Evolutionary conservation across 2,888 invertebrate species (phyloP), one percentile per base, ranked within the genome.

Genomic region (Morpho deidamia): DNA sequence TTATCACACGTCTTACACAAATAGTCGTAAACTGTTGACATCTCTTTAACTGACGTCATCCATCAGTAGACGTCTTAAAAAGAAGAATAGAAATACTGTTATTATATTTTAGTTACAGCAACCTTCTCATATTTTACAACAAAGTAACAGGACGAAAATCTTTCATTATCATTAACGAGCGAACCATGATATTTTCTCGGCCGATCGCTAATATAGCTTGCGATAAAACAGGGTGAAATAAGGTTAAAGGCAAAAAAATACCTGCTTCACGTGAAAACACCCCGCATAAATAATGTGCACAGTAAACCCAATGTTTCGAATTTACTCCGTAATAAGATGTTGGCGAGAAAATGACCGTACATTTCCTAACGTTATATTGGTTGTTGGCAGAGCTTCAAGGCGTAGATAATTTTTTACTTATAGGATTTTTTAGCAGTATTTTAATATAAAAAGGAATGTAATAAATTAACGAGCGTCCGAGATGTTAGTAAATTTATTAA

Each of bases 261-360:
- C 42, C 48, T 49, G 44, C 37, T 37, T 35, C 9, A n/a, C 43
- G 44, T 12, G 54, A 53, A 57, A 53, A 48, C 44, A 37, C 14
- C 55, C 51, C 35, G 51, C 55, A 52, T 54, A 55, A 58, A 58
- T 58, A 55, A 58, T 44, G 44, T 50, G 49, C 45, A 46, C 49
- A 49, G 49, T 59, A 53, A 58, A 52, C 55, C 54, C 54, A 57
- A 61, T 60, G 58, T 51, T 43, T 49, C 57, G 52, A 59, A 58
- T 66, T 64, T 64, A 66, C 60, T 59, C 53, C 64, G 68, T 69
- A 72, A 70, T 70, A 70, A 71, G 65, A 64, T 66, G 68, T 66
- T 63, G 68, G 64, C 57, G 56, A 55, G 53, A 65, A 65, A 68
- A 71, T 71, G 66, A 67, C 67, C 63, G 53, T 60, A 62, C 67